Percentiles rank a stretch among this genome's conserved stretches.
These are phyloP conservation scores for Propithecus deckenii DNA, from an alignment of 2,797 vertebrate genomes.

Conservation along the genomic window DNA sequence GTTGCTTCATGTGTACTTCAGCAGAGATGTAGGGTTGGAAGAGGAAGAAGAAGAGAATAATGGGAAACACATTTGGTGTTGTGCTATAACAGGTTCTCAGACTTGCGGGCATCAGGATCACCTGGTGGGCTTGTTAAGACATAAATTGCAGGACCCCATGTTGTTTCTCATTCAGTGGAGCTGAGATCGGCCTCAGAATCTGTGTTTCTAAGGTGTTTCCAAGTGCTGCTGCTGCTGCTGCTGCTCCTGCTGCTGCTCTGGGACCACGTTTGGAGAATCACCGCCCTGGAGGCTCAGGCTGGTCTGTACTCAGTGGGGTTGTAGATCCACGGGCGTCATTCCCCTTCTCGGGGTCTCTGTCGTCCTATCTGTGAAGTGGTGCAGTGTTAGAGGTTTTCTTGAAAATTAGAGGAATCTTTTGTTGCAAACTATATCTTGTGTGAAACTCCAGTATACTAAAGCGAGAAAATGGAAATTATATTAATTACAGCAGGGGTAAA, in stretches of 20 bases:
- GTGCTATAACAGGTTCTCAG: neutral
- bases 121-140: neutral
- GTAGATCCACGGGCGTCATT: rapidly evolving
- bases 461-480: neutral
- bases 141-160: rapidly evolving
- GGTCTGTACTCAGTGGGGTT: neutral
- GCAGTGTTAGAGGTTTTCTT: neutral
- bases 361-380: neutral
- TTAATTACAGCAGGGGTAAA: neutral
- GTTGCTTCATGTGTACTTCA: neutral
- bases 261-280: neutral
- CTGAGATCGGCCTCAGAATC: neutral
- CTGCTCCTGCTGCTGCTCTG: neutral
- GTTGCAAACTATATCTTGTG: neutral
- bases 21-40: too few species aligned
- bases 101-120: neutral
- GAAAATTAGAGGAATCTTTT: neutral
- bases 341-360: neutral
- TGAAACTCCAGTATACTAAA: neutral
- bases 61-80: neutral
- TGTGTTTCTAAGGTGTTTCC: neutral
- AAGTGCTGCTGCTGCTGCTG: neutral
- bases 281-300: neutral
- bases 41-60: neutral
- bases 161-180: neutral